These are phyloP conservation scores for Halocaridina rubra DNA, from an alignment of 2,888 invertebrate species.

Conservation along the genomic window DNA sequence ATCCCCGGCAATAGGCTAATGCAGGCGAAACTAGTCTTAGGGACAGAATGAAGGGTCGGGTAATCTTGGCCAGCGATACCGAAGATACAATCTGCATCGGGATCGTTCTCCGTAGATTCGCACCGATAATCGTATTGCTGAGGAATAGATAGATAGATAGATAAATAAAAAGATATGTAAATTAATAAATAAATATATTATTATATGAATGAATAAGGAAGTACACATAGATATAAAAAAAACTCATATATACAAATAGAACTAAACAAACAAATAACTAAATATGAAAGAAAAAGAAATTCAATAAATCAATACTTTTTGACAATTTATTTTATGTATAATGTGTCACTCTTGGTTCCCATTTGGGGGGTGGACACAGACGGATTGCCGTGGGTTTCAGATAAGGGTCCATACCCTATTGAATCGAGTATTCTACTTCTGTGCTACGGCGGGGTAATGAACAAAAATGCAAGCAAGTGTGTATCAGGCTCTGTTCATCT, in stretches of 20 bases:
- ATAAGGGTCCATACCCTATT: no score
- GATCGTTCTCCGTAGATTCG: slow-evolving; percentile 42
- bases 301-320: no score
- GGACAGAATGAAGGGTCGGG: slow-evolving; percentile 41
- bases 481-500: no score
- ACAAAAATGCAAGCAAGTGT: no score
- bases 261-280: neutral
- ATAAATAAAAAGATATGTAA: neutral
- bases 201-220: slow-evolving; percentile 5
- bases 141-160: neutral
- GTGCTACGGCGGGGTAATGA: no score
- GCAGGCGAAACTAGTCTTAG: slow-evolving; percentile 36
- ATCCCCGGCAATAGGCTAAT: slow-evolving; percentile 41
- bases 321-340: no score
- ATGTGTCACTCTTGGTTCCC: no score
- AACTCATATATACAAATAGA: neutral
- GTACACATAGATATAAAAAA: neutral
- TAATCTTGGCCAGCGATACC: slow-evolving; percentile 47
- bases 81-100: slow-evolving; percentile 57
- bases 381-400: no score
- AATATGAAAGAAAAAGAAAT: no score
- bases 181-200: neutral
- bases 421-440: no score
- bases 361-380: no score
- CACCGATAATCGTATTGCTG: slow-evolving; percentile 44